Evolutionary conservation across 1,140 invertebrate genomes (phyloP).

Genomic region (Uloborus diversus): DNA sequence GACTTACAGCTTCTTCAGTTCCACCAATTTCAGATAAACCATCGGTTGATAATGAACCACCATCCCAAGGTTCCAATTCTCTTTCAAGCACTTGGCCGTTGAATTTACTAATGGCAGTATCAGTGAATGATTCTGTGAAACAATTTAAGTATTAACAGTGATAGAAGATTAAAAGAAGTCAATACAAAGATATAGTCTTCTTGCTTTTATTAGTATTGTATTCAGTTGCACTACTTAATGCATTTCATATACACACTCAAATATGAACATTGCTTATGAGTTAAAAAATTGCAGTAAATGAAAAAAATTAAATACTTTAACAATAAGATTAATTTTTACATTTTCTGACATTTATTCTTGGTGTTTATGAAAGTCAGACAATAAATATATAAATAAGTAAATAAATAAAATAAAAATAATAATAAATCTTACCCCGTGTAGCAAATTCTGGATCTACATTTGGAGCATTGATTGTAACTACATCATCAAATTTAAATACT

Average conservation of each 20-base stretch:
- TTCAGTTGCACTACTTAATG: not conserved
- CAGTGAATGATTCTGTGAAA: slow-evolving; percentile 71
- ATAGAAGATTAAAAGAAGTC: not conserved
- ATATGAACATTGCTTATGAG: not conserved
- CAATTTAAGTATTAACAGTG: slow-evolving; percentile 20
- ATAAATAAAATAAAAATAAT: slow-evolving; percentile 7
- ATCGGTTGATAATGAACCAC: slow-evolving; percentile 65
- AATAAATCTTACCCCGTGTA: slow-evolving; percentile 71
- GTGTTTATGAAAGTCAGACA: not conserved
- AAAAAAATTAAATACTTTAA: not conserved
- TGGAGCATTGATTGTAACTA: slow-evolving; percentile 79
- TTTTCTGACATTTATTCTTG: not conserved
- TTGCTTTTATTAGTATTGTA: not conserved
- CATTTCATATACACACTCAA: not conserved
- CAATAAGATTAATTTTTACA: not conserved
- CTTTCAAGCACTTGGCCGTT: slow-evolving; percentile 75
- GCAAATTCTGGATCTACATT: slow-evolving; percentile 90
- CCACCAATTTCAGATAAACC: slow-evolving; percentile 67
- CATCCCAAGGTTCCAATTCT: slow-evolving; percentile 89
- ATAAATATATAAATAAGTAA: slow-evolving; percentile 29
- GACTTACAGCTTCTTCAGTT: slow-evolving; percentile 29
- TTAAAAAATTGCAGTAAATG: not conserved
- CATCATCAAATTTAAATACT: slow-evolving; percentile 84
- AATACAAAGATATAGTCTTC: not conserved
- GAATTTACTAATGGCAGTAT: slow-evolving; percentile 78